Percentiles rank a stretch among this genome's conserved stretches.
Conservation (phyloP, 2,888 invertebrate genomes). For the Drosophila pullipes region DNA sequence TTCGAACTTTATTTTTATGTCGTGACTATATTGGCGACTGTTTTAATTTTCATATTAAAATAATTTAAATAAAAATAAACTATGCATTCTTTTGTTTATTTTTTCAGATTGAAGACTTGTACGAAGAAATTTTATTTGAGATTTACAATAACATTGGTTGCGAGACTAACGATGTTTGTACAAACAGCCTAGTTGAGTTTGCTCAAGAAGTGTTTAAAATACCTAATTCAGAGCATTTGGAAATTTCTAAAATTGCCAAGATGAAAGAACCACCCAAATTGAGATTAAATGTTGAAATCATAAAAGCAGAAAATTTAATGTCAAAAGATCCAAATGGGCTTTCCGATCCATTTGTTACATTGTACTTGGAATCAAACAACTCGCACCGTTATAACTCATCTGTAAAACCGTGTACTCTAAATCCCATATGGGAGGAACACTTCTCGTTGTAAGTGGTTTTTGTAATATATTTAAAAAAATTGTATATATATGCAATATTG, state of each 20-base stretch:
- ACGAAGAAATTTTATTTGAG: slow-evolving; percentile 93
- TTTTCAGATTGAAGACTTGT: slow-evolving; percentile 91
- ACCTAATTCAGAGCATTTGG: slow-evolving; percentile 90
- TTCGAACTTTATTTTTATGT: not conserved
- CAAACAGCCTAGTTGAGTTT: slow-evolving; percentile 90
- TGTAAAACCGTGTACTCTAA: slow-evolving; percentile 95
- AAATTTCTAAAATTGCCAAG: slow-evolving; percentile 90
- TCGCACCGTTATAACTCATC: slow-evolving; percentile 94
- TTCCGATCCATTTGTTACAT: slow-evolving; percentile 98
- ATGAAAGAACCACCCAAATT: slow-evolving; percentile 94
- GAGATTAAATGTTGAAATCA: slow-evolving; percentile 93
- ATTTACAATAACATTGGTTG: slow-evolving; percentile 94
- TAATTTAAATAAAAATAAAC: not conserved
- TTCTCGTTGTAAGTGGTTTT: slow-evolving; percentile 89
- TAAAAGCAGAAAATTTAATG: slow-evolving; percentile 93
- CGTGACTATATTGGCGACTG: not conserved
- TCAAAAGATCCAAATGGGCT: slow-evolving; percentile 96
- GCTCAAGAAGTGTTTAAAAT: slow-evolving; percentile 92
- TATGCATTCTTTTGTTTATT: not conserved
- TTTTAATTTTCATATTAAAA: not conserved
- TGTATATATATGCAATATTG: not conserved
- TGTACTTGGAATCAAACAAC: slow-evolving; percentile 92
- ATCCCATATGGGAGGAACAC: slow-evolving; percentile 98
- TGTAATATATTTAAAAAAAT: too few relatives aligned
- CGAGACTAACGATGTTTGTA: slow-evolving; percentile 89